phyloP scores from a whole-genome alignment of 2,113 vertebrate species.

The Trinectes maculatus region DNA sequence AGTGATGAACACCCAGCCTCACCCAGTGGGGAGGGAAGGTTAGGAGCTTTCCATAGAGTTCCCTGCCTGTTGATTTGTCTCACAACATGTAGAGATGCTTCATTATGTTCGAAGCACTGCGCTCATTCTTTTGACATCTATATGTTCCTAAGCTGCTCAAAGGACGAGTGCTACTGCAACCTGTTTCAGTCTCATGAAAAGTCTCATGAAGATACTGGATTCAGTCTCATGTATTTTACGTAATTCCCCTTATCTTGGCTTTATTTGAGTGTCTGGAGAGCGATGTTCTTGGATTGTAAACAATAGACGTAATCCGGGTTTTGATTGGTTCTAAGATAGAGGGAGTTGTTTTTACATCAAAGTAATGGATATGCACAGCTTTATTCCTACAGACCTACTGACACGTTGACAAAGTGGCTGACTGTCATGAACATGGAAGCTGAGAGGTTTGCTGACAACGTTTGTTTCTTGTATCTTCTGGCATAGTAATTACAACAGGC shows the following conservation, averaged over 20 bases:
- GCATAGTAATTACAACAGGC: neutral
- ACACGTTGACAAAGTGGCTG: constrained; percentile 8
- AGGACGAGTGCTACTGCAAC: neutral
- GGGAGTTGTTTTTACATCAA: neutral
- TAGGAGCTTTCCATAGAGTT: constrained; percentile 30
- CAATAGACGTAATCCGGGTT: neutral
- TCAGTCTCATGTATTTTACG: neutral
- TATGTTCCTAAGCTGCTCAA: constrained; percentile 3
- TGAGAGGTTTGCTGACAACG: constrained; percentile 31
- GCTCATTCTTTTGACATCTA: too few species aligned
- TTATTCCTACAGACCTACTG: neutral
- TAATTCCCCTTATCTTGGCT: neutral
- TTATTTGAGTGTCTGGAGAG: neutral
- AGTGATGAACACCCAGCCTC: constrained; percentile 11
- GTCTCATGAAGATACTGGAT: neutral
- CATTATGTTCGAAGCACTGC: constrained; percentile 31
- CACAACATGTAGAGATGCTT: constrained; percentile 13
- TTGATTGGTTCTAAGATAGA: neutral
- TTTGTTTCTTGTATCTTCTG: neutral
- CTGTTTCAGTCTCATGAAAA: constrained; percentile 2
- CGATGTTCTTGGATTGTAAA: neutral
- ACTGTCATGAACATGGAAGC: neutral
- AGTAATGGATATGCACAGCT: neutral
- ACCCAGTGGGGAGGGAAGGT: constrained; percentile 14
- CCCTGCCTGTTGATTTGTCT: constrained; percentile 11